Evolutionary conservation across 2,113 vertebrate genomes (phyloP), one percentile per base, ranked within the genome.

Genomic region (Probosciger aterrimus): DNA sequence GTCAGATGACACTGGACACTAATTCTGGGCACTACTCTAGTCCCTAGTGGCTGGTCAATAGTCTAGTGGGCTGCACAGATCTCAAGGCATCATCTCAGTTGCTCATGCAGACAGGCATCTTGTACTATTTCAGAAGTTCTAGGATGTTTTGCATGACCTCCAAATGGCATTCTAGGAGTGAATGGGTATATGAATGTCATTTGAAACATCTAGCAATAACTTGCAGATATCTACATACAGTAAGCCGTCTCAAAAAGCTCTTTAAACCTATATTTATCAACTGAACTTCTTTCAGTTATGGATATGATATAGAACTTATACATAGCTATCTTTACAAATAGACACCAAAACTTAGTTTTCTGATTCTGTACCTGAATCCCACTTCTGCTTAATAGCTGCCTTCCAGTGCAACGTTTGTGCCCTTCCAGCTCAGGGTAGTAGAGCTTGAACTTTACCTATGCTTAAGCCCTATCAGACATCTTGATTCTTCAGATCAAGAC

Each of bases 381-480:
- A 43, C 3, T 44, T 31, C 15, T 41, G 2, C 30, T 47, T 53
- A 43, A 64, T 33, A 35, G 10, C 22, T 71, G 10, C 5, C 39
- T 90, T 94, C 13, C 15, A 49, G 14, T 5, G 50, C 3, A 55
- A 7, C 41, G 4, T 73, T 46, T 80, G 24, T n/a, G 3, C 0
- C 10, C 3, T 69, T 76, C 31, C 47, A 64, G 1, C 5, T 44
- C 7, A 44, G 10, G 7, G 25, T 69, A 24, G 7, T 12, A 63
- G 4, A 2, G 1, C 2, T 2, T 76, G 39, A 47, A 18, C 22
- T 7, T 5, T 41, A 1, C 8, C 33, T 60, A 19, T 27, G 2
- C 9, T 20, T 81, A 24, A 87, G 11, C 6, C 9, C 0, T 49
- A 47, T 11, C 41, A 62, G 4, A 30, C 1, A 16, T 25, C 12